Evolutionary conservation across 1,140 invertebrate species (phyloP).

Genomic region (Apis cerana): DNA sequence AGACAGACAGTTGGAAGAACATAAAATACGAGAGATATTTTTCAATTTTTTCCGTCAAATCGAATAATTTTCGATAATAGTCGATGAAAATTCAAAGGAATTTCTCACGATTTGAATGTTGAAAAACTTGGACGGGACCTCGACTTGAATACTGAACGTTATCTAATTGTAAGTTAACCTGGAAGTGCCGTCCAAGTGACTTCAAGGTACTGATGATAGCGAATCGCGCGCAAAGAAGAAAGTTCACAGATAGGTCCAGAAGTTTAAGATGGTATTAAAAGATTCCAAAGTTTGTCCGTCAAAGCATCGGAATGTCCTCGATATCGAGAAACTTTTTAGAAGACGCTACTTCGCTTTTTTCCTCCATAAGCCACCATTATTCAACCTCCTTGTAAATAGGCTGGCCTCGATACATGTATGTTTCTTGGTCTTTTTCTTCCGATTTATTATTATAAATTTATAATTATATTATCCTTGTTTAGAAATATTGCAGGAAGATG

Average conservation of each 20-base stretch:
- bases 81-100: background rate
- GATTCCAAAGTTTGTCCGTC: slow-evolving; percentile 50
- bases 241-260: slow-evolving; percentile 50
- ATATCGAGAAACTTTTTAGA: slow-evolving; percentile 37
- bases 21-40: too few relatives aligned
- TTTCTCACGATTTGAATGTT: slow-evolving; percentile 31
- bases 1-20: background rate
- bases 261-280: slow-evolving; percentile 59
- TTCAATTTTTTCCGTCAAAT: background rate
- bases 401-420: background rate
- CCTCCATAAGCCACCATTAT: slow-evolving; percentile 29
- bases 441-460: background rate
- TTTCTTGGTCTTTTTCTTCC: background rate
- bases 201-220: slow-evolving; percentile 64
- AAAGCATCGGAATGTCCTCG: slow-evolving; percentile 44
- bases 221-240: slow-evolving; percentile 39
- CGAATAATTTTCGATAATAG: background rate
- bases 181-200: slow-evolving; percentile 68
- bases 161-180: slow-evolving; percentile 34
- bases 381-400: slow-evolving; percentile 37
- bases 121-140: slow-evolving; percentile 22
- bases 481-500: background rate
- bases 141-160: slow-evolving; percentile 28
- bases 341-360: slow-evolving; percentile 1
- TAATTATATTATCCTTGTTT: too few relatives aligned